Evolutionary conservation across 2,113 vertebrate species (phyloP).

Genomic region (Eleginops maclovinus): DNA sequence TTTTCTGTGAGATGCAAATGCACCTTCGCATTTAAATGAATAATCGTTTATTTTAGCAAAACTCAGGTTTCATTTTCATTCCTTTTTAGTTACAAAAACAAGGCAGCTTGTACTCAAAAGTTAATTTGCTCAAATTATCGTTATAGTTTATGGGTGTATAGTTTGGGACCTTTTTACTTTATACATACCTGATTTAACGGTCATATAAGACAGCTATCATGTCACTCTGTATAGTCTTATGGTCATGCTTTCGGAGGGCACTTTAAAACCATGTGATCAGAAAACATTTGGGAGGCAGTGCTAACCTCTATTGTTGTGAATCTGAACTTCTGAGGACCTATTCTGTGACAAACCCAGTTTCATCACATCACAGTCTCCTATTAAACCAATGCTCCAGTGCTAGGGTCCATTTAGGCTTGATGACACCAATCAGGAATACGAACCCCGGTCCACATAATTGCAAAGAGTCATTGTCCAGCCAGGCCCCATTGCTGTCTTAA

Average conservation of each 20-base stretch:
- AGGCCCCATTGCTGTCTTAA: not conserved
- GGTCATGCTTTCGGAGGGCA: not conserved
- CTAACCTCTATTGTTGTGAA: not conserved
- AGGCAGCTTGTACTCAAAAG: not conserved
- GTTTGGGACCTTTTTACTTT: too few species aligned
- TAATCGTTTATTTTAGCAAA: not conserved
- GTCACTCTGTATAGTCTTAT: not conserved
- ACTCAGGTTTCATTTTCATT: not conserved
- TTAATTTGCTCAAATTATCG: not conserved
- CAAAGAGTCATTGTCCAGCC: slow-evolving; percentile 11
- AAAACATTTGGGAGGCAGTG: not conserved
- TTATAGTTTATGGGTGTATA: too few species aligned
- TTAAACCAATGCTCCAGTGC: not conserved
- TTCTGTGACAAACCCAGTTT: not conserved
- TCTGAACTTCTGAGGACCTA: not conserved
- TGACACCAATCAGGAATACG: slow-evolving; percentile 22
- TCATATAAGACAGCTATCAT: not conserved
- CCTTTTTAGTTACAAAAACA: not conserved
- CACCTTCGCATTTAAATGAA: not conserved
- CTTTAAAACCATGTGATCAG: not conserved
- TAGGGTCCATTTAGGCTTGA: slow-evolving; percentile 18
- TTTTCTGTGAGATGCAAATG: slow-evolving; percentile 12
- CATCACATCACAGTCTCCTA: not conserved
- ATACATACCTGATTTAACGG: not conserved
- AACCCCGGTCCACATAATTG: slow-evolving; percentile 18